Percentiles rank a stretch among this genome's conserved stretches.
Conservation (phyloP, 64 coral and sea anemone genomes). For the Platygyra sinensis region DNA sequence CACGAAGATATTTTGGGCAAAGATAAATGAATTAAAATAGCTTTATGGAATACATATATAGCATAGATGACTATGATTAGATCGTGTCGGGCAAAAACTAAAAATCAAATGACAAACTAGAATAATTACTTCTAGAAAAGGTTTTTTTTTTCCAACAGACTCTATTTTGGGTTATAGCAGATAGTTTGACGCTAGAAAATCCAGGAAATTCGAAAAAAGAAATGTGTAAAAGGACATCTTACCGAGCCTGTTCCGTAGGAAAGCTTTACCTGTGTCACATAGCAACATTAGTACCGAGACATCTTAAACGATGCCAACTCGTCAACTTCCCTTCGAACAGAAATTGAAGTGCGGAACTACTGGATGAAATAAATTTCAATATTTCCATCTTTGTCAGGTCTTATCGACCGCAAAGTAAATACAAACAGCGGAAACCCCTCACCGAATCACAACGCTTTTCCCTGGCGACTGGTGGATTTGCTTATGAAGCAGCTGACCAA, state of each 20-base stretch:
- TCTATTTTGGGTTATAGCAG: not conserved
- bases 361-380: slow-evolving; percentile 25
- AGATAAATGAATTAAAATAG: not conserved
- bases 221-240: not conserved
- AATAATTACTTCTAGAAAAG: not conserved
- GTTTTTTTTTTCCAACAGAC: not conserved
- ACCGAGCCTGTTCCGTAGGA: not conserved
- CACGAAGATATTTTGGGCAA: not conserved
- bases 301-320: slow-evolving; percentile 7
- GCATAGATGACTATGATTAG: not conserved
- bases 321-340: not conserved
- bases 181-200: not conserved
- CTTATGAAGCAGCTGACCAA: slow-evolving; percentile 1
- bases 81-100: not conserved
- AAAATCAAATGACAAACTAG: not conserved
- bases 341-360: not conserved
- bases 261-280: slow-evolving; percentile 14
- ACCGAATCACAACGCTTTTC: not conserved
- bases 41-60: not conserved
- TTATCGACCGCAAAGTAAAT: slow-evolving; percentile 41
- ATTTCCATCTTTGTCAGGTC: slow-evolving; percentile 43
- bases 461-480: not conserved
- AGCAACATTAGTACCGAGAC: not conserved
- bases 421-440: not conserved
- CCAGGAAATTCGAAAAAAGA: not conserved